Evolutionary conservation across 2,797 vertebrate species (phyloP).

Genomic region (Artibeus jamaicensis): DNA sequence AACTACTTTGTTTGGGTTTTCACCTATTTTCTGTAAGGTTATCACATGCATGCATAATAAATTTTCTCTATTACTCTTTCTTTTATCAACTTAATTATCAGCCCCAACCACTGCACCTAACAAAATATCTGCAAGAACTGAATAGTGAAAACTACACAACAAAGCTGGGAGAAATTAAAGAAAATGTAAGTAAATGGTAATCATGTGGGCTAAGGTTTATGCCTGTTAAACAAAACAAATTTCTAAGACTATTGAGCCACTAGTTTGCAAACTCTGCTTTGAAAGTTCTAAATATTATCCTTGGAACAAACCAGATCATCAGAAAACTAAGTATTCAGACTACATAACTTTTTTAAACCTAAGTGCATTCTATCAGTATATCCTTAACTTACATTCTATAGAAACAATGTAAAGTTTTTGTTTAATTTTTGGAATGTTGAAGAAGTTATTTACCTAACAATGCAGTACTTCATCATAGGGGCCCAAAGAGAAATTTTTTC

Average conservation of each 20-base stretch:
- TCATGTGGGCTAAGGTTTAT: not conserved
- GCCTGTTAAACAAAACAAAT: not conserved
- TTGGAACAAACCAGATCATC: not conserved
- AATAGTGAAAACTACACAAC: not conserved
- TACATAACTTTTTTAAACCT: not conserved
- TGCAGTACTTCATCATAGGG: not conserved
- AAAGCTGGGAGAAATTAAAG: not conserved
- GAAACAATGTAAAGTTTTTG: not conserved
- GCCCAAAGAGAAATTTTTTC: not conserved
- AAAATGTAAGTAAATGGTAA: slow-evolving; percentile 2
- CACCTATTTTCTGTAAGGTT: not conserved
- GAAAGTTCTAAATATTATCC: not conserved
- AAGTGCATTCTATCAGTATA: not conserved
- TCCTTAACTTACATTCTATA: not conserved
- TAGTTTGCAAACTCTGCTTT: not conserved
- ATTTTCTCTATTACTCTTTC: not conserved
- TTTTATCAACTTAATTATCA: not conserved
- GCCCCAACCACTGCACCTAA: not conserved
- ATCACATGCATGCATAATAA: not conserved
- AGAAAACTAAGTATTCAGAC: not conserved
- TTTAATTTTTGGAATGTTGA: not conserved
- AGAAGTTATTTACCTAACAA: not conserved
- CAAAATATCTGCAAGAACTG: not conserved
- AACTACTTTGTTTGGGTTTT: not conserved
- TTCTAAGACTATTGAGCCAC: not conserved